Conservation (phyloP, 2,113 vertebrate species). For the Sceloporus undulatus region DNA sequence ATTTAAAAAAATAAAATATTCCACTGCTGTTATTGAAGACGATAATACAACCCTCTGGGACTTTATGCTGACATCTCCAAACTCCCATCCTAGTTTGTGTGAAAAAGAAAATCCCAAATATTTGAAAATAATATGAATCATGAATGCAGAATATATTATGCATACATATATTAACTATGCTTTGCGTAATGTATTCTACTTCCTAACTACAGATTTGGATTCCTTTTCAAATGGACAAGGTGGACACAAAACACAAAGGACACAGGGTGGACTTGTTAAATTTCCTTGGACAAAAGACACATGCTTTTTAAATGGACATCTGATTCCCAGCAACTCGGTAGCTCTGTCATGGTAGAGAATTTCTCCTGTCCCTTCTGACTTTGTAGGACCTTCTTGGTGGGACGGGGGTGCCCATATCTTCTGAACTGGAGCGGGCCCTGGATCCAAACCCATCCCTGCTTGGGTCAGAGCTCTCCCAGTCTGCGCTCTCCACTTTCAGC, state of each 20-base stretch:
- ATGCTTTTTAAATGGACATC: neutral
- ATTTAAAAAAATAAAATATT: too few relatives aligned
- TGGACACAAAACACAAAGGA: neutral
- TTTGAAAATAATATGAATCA: neutral
- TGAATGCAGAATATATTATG: neutral
- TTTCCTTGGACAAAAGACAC: neutral
- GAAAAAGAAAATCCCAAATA: neutral
- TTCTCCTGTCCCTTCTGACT: conserved; percentile 72
- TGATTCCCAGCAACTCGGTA: neutral
- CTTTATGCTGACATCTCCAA: too few relatives aligned
- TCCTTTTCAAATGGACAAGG: neutral
- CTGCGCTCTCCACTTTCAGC: conserved; percentile 77
- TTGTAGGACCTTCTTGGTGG: conserved; percentile 9
- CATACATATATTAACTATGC: neutral
- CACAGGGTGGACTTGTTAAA: neutral
- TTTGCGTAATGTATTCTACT: neutral
- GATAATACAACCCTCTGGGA: too few relatives aligned
- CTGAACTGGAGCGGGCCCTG: conserved; percentile 74
- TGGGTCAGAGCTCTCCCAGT: conserved; percentile 66
- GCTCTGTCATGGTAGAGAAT: conserved; percentile 78
- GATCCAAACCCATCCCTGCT: conserved; percentile 57
- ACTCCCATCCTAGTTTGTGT: neutral
- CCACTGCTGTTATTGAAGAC: too few relatives aligned
- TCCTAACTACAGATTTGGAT: neutral
- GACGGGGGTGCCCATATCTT: conserved; percentile 54